Conservation (phyloP, 2,797 vertebrate genomes). For the Scolopax rusticola region DNA sequence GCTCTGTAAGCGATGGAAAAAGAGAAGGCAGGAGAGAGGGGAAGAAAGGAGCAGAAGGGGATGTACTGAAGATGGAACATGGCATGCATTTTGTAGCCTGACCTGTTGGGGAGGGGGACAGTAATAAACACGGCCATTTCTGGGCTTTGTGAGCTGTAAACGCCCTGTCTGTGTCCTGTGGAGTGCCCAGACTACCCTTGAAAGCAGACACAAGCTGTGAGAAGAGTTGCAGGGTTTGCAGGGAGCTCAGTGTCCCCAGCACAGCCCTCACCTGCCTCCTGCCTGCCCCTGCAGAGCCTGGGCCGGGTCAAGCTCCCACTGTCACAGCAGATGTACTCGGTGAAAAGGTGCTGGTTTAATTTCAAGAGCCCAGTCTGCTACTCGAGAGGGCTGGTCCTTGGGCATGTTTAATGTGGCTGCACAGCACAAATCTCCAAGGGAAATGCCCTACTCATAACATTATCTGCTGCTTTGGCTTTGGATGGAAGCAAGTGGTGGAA, state of each 20-base stretch:
- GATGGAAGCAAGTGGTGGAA: background rate
- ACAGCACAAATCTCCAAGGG: background rate
- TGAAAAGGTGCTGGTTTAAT: background rate
- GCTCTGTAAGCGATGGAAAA: background rate
- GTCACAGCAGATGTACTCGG: fast-evolving
- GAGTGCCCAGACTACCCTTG: background rate
- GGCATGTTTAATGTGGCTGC: fast-evolving
- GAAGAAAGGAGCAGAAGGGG: background rate
- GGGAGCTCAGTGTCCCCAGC: background rate
- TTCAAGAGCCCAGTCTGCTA: background rate
- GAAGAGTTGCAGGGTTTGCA: too few relatives aligned
- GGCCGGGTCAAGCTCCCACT: background rate
- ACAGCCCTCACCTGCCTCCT: background rate
- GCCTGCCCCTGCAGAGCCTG: background rate
- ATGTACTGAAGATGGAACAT: fast-evolving
- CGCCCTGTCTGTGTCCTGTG: background rate
- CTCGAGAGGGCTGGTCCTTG: fast-evolving
- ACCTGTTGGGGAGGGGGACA: background rate
- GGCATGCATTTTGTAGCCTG: fast-evolving
- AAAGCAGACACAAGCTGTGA: background rate
- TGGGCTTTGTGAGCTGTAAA: fast-evolving
- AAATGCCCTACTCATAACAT: background rate
- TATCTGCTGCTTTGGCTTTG: background rate
- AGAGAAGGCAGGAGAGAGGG: background rate
- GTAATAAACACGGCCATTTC: background rate